Base-by-base conservation (phyloP, 2,113 vertebrate species). In the Probosciger aterrimus region DNA sequence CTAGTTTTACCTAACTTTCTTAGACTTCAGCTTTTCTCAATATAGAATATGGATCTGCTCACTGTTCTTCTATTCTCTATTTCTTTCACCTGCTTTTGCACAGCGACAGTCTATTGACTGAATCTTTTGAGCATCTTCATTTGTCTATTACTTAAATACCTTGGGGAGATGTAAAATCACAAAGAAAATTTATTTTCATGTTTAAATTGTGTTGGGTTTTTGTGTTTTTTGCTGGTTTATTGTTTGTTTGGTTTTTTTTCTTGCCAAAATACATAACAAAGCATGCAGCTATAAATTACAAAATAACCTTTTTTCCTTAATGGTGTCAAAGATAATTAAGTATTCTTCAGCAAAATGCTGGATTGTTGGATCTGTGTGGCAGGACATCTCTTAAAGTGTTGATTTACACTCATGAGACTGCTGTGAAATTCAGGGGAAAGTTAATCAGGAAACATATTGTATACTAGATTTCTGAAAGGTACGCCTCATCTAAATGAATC, bases 401-500 rank as follows among this genome's bases (percentile, higher is more conserved):
- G 25, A 11, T 55, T 47, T 77, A 16, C 16, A 31, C n/a, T 65
- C 10, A 13, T 4, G 62, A 71, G 23, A 59, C 27, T 49, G 23
- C 13, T 55, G 22, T 69, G 53, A 82, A 73, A 83, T 64, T 75
- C 35, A 86, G 9, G 64, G 30, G 35, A 28, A 23, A 31, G 4
- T 57, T 41, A 7, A 64, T 14, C 47, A 60, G 39, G 28, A 86
- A 74, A 53, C 13, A 68, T 4, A 23, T 2, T 41, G 12, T 27
- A 28, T 4, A 37, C 31, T 0, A 50, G 2, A 49, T 65, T 33
- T 62, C 71, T 69, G 59, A 88, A 84, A 75, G 17, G 7, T 55
- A 43, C 1, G 1, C 4, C 41, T 71, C 28, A 9, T 15, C 63
- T 31, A n/a, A 71, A 44, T 0, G 0, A 46, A 73, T 47, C 24